Conservation (phyloP, 1,140 invertebrate species). For the Trissolcus basalis region DNA sequence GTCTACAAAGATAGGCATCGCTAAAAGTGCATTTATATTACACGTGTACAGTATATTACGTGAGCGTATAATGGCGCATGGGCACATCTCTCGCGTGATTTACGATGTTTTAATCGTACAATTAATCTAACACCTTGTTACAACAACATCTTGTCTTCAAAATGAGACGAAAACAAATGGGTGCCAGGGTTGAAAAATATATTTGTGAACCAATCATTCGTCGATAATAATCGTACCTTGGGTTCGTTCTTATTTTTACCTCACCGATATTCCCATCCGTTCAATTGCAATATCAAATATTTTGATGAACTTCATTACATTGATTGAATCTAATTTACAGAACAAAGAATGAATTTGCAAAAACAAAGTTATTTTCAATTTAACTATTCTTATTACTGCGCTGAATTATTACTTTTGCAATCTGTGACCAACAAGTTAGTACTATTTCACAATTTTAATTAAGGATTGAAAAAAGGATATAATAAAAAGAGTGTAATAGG, state of each 20-base stretch:
- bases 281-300: conserved; percentile 25
- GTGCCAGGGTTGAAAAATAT: conserved; percentile 25
- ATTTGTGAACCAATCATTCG: conserved; percentile 25
- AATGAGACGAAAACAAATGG: conserved; percentile 42
- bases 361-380: too few relatives aligned
- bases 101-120: conserved; percentile 75
- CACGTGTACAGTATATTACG: conserved; percentile 27
- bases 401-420: too few relatives aligned
- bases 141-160: conserved; percentile 69
- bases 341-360: too few relatives aligned
- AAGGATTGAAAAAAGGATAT: too few relatives aligned
- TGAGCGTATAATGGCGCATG: conserved; percentile 55
- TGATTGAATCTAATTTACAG: not conserved
- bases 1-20: conserved; percentile 57
- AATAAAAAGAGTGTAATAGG: not conserved
- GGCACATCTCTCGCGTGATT: conserved; percentile 72
- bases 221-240: conserved; percentile 15
- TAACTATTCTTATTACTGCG: too few relatives aligned
- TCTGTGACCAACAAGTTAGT: too few relatives aligned
- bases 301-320: not conserved
- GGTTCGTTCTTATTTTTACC: conserved; percentile 13
- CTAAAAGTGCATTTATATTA: conserved; percentile 49
- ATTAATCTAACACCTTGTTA: conserved; percentile 76
- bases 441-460: not conserved
- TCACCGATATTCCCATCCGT: not conserved